Percentiles rank a stretch among this genome's conserved stretches.
phyloP scores from a whole-genome alignment of 2,888 invertebrate genomes.

The Melieria omissa region DNA sequence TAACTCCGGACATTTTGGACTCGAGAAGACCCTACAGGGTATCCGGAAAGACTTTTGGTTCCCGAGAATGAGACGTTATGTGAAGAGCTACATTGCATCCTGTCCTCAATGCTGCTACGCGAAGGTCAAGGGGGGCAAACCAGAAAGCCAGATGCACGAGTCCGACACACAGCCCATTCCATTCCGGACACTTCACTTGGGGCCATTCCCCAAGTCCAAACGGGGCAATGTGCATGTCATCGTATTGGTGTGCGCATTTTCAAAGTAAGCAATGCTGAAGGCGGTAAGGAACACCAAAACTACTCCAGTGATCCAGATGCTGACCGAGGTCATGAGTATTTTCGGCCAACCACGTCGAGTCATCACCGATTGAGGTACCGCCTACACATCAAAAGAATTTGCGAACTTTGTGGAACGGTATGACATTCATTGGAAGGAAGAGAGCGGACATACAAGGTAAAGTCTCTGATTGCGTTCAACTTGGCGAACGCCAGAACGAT shows the following conservation, averaged over 20 bases:
- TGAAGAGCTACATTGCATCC: conserved; percentile 59
- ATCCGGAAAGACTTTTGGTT: conserved; percentile 59
- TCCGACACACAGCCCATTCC: not conserved
- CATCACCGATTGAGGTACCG: too few species aligned
- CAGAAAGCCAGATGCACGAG: not conserved
- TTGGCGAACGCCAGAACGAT: too few species aligned
- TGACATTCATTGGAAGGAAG: too few species aligned
- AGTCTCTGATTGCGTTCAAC: too few species aligned
- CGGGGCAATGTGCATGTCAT: conserved; percentile 39
- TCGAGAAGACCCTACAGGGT: conserved; percentile 22
- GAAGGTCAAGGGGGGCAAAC: conserved; percentile 42
- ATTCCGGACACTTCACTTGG: conserved; percentile 25
- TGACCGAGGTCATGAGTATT: conserved; percentile 30
- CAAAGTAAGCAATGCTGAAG: conserved; percentile 41
- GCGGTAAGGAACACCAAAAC: conserved; percentile 41
- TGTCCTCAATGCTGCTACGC: conserved; percentile 62
- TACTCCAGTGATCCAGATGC: conserved; percentile 29
- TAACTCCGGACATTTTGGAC: conserved; percentile 17
- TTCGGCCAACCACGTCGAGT: conserved; percentile 33
- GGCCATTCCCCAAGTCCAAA: conserved; percentile 42
- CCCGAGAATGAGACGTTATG: conserved; percentile 55
- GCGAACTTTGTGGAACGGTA: too few species aligned
- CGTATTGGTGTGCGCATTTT: conserved; percentile 39
- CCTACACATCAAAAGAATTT: too few species aligned
- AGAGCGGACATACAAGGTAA: too few species aligned